Evolutionary conservation across 2,888 invertebrate species (phyloP), one percentile per base, ranked within the genome.

Genomic region (Papilio demoleus): DNA sequence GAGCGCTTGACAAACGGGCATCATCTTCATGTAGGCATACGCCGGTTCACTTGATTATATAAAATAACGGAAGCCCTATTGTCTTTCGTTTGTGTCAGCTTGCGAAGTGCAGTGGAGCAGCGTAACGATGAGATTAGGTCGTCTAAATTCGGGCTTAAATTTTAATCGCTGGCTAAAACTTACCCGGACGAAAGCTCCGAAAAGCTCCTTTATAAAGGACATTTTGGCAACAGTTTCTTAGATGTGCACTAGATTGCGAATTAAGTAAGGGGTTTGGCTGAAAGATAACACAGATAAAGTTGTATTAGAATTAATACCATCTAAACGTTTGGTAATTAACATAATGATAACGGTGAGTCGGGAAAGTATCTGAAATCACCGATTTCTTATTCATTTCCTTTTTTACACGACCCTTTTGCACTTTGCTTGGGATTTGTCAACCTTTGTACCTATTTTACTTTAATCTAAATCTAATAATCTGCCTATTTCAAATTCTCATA

Each of bases 111-210:
- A 88, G 79, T 84, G 82, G 80, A 83, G 82, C 86, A 82, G 80
- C 81, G 82, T 81, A 80, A 78, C 81, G 82, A 79, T 78, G 83
- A 88, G 90, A 90, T 91, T 89, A 89, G 87, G 82, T 83, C 81
- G 86, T 88, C 88, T 88, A 86, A 90, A 91, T 85, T 89, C 84
- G 76, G 80, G 87, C 84, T 88, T 90, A 90, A 90, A 88, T 86
- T 87, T 88, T 88, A 89, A 88, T 90, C 88, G 82, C 78, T 75
- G 77, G 82, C 84, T 85, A 82, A 88, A 84, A 80, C 84, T 84
- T 80, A 79, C 78, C 80, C 81, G 74, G 81, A 81, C 82, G 79
- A 80, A 79, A 79, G 82, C 81, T 80, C 79, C 79, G 78, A 81
- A 81, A 80, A 80, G 77, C 79, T 71, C 72, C 77, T 75, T 78